phyloP scores from a whole-genome alignment of 2,113 vertebrate species.

The Bubalus kerabau region DNA sequence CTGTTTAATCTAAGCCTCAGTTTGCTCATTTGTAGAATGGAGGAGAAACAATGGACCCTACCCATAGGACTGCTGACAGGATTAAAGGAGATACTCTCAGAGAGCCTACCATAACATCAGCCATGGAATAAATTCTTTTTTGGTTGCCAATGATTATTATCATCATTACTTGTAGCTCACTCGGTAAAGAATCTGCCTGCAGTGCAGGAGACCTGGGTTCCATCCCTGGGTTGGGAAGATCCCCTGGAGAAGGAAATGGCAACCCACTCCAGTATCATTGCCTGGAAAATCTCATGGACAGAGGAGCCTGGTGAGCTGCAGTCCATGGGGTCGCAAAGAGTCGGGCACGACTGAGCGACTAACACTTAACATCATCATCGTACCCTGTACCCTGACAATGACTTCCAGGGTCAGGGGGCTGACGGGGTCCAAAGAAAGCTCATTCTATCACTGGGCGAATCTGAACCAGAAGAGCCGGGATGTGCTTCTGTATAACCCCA shows the following conservation, averaged over 20 bases:
- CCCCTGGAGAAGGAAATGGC: no score
- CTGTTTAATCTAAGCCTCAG: not conserved
- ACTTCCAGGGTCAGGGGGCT: not conserved
- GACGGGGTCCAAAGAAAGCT: not conserved
- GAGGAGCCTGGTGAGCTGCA: no score
- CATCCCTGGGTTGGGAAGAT: no score
- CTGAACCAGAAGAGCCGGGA: not conserved
- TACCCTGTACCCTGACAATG: not conserved
- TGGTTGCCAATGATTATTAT: not conserved
- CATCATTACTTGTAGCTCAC: not conserved
- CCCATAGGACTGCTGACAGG: not conserved
- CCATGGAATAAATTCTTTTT: rapidly evolving
- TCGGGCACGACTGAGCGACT: no score
- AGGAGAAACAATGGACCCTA: no score
- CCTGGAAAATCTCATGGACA: no score
- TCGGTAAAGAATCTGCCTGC: no score
- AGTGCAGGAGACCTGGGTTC: no score
- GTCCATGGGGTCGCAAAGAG: no score
- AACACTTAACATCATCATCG: no score
- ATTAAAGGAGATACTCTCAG: not conserved
- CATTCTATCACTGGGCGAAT: not conserved
- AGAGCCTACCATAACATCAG: rapidly evolving
- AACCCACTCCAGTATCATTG: no score
- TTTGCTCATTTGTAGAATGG: not conserved
- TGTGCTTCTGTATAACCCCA: not conserved